Evolutionary conservation across 1,140 invertebrate genomes (phyloP).

Genomic region (Dinothrombium tinctorium): DNA sequence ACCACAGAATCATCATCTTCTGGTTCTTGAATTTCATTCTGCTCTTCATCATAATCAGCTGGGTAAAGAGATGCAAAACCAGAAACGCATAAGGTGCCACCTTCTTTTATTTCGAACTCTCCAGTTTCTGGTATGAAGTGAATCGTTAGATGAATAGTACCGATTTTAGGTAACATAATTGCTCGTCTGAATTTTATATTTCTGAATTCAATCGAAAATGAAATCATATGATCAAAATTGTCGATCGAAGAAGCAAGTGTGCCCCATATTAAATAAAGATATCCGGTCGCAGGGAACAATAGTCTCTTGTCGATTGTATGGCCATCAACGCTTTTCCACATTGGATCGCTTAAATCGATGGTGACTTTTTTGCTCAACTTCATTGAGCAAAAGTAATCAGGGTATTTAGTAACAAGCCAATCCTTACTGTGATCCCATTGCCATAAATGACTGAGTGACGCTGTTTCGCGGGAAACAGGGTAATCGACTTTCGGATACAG

Average conservation of each 20-base stretch:
- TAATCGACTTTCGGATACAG: conserved; percentile 47
- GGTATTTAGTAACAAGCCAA: conserved; percentile 68
- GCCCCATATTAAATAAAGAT: conserved; percentile 20
- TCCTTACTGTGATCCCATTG: conserved; percentile 52
- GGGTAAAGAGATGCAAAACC: conserved; percentile 17
- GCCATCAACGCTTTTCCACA: conserved; percentile 24
- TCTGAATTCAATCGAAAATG: conserved; percentile 24
- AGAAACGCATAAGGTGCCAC: neutral
- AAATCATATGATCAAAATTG: neutral
- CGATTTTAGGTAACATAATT: neutral
- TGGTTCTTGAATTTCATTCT: conserved; percentile 23
- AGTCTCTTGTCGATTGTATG: conserved; percentile 80
- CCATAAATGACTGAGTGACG: conserved; percentile 25
- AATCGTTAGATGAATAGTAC: neutral
- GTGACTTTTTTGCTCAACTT: conserved; percentile 22
- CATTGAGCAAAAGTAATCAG: conserved; percentile 67
- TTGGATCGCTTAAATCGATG: conserved; percentile 23
- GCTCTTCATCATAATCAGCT: conserved; percentile 13
- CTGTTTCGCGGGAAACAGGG: conserved; percentile 28
- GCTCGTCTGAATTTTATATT: neutral
- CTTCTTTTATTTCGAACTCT: neutral
- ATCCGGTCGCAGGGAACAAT: conserved; percentile 82
- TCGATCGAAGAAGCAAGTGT: neutral
- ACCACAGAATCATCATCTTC: too few relatives aligned
- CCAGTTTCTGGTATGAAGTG: neutral